Evolutionary conservation across 2,888 invertebrate genomes (phyloP).

Genomic region (Dusona sp.): DNA sequence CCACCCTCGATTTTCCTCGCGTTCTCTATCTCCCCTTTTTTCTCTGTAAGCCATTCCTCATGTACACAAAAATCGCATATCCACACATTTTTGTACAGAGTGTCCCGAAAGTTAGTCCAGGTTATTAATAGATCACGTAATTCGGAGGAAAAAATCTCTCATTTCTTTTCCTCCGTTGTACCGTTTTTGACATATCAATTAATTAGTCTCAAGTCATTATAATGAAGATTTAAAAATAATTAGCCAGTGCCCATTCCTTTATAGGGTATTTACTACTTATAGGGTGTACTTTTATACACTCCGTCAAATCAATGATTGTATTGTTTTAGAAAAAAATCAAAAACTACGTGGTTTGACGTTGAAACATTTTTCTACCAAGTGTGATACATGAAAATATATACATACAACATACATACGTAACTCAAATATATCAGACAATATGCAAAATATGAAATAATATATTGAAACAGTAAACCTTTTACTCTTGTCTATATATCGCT

Average conservation of each 20-base stretch:
- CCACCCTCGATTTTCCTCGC: constrained; percentile 11
- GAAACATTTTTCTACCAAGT: neutral
- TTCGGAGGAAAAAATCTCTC: neutral
- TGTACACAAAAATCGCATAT: constrained; percentile 9
- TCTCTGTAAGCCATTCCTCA: constrained; percentile 9
- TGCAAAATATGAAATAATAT: too few relatives aligned
- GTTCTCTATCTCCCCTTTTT: neutral
- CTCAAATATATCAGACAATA: too few relatives aligned
- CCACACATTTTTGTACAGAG: neutral
- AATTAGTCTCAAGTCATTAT: too few relatives aligned
- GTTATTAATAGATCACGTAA: neutral
- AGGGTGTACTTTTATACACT: neutral
- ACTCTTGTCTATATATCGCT: too few relatives aligned
- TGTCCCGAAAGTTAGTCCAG: neutral
- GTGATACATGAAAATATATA: too few relatives aligned
- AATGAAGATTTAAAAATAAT: too few relatives aligned
- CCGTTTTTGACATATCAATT: neutral
- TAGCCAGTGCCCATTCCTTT: neutral
- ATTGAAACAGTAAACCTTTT: neutral
- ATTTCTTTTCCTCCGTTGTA: neutral
- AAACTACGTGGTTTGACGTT: neutral
- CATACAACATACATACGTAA: too few relatives aligned
- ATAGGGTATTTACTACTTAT: too few relatives aligned
- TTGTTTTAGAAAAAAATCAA: neutral
- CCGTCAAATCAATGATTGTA: neutral